Base-by-base conservation (phyloP, 2,113 vertebrate species). In the Panthera tigris region DNA sequence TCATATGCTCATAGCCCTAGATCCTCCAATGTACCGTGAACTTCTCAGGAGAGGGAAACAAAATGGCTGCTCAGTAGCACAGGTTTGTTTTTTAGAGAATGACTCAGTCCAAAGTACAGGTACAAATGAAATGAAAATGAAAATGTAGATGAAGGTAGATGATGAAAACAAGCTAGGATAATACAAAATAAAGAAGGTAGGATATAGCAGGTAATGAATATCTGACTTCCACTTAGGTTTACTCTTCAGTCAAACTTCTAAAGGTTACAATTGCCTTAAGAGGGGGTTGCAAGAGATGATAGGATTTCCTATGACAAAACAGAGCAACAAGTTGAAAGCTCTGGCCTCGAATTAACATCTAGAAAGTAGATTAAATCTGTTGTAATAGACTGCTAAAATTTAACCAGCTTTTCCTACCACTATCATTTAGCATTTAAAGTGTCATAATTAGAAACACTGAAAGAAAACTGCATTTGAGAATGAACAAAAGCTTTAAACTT, bases 371-470 rank as follows among this genome's bases (percentile, higher is more conserved):
- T 94, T 79, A 89, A 55, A 83, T 80, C 82, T 85, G 65, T 57
- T 97, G 16, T 36, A 73, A 94, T 27, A 89, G 78, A 65, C 50
- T 45, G 31, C 27, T 94, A 14, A 81, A 50, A 65, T 96, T 69
- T 90, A 80, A 65, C 80, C 97, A 52, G 41, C n/a, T 63, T 63
- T 65, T 94, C 21, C 8, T 55, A 86, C 73, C 50, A 78, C 16
- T 74, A 13, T 33, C 74, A 91, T 94, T 94, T 96, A 57, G 3
- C 65, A 71, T 76, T 63, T 78, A 86, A 88, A 57, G 7, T 94
- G 48, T 88, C 41, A 48, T 48, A 94, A 87, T 74, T 85, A 89
- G 95, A 95, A 96, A 71, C 16, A 10, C 11, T 85, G 80, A 83
- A 82, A 93, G 71, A 82, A 86, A 95, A 90, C 7, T 73, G 21